Conservation (phyloP, 2,113 vertebrate genomes). For the Rhombomys opimus region DNA sequence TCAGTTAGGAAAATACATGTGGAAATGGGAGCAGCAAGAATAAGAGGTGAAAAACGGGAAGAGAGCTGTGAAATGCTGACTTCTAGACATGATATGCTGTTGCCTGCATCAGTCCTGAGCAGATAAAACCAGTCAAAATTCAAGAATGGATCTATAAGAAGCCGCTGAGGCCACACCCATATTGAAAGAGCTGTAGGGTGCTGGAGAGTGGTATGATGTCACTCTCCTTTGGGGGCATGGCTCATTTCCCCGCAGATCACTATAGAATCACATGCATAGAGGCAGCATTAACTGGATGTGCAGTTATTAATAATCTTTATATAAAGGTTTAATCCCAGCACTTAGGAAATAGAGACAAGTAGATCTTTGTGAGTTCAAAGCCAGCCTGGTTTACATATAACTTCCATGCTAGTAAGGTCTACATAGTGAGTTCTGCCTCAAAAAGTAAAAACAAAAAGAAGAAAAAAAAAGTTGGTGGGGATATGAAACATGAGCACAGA, state of each 20-base stretch:
- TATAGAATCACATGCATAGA: not conserved
- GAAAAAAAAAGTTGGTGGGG: not conserved
- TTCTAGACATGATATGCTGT: not conserved
- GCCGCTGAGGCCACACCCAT: not conserved
- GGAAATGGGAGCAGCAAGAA: too few relatives aligned
- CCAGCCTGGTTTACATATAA: not conserved
- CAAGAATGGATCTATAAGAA: not conserved
- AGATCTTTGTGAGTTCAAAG: not conserved
- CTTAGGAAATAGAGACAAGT: not conserved
- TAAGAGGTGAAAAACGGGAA: not conserved
- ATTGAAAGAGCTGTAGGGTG: not conserved
- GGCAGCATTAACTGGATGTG: not conserved
- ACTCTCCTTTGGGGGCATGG: not conserved
- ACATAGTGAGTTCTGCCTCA: not conserved
- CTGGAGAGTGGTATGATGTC: not conserved
- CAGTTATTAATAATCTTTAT: not conserved
- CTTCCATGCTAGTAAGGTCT: not conserved
- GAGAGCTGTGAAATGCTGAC: not conserved
- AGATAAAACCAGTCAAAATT: not conserved
- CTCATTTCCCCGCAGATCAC: not conserved
- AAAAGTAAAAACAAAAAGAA: not conserved
- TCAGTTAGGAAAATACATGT: not conserved
- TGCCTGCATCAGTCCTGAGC: not conserved
- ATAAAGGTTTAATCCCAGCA: not conserved
- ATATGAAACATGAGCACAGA: too few relatives aligned